These are phyloP conservation scores for Megalops cyprinoides DNA, from an alignment of 2,797 vertebrate genomes.

Conservation along the genomic window DNA sequence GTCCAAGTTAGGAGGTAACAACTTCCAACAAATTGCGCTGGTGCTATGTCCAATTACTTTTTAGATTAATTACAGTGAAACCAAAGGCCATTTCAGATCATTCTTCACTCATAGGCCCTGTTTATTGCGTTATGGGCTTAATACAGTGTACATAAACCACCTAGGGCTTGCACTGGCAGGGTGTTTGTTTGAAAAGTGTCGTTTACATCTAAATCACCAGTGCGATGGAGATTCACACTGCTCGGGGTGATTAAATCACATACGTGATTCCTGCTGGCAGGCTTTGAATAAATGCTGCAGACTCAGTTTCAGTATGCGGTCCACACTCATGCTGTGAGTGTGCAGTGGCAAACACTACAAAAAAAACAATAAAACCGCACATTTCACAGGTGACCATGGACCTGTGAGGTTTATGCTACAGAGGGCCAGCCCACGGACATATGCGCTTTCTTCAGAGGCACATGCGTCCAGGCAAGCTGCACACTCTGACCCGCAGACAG, in stretches of 20 bases:
- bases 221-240: neutral
- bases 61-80: slow-evolving; percentile 61
- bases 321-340: no score
- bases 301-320: no score
- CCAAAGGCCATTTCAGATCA: slow-evolving; percentile 44
- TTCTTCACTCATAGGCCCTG: slow-evolving; percentile 20
- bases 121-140: slow-evolving; percentile 41
- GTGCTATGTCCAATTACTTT: slow-evolving; percentile 41
- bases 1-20: neutral
- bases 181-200: slow-evolving; percentile 68
- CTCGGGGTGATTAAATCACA: neutral
- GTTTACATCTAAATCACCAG: slow-evolving; percentile 39
- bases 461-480: no score
- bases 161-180: slow-evolving; percentile 37
- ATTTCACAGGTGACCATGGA: no score
- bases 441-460: no score
- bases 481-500: no score
- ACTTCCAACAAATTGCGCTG: neutral
- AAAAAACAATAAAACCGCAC: no score
- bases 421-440: no score
- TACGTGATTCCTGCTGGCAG: no score
- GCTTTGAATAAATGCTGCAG: no score
- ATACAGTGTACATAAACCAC: slow-evolving; percentile 65
- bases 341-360: no score
- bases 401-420: no score